These are phyloP conservation scores for Ceratina australensis DNA, from an alignment of 1,140 invertebrate species.

Conservation along the genomic window DNA sequence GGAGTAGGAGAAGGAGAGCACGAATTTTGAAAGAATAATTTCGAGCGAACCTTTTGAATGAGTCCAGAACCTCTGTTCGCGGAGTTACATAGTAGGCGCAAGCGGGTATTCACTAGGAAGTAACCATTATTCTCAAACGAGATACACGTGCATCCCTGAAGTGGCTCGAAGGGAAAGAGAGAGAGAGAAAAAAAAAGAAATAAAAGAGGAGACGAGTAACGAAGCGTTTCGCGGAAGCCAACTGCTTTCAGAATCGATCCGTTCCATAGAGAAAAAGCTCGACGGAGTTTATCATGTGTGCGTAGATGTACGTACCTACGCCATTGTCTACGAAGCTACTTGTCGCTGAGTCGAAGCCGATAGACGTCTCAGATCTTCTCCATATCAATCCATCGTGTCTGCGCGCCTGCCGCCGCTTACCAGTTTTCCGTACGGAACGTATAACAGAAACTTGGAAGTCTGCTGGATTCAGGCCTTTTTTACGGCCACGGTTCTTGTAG, in stretches of 20 bases:
- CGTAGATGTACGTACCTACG: conserved; percentile 20
- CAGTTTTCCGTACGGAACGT: conserved; percentile 51
- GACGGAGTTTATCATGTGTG: background rate
- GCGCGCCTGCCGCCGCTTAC: conserved; percentile 14
- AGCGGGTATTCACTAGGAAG: background rate
- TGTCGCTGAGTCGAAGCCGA: conserved; percentile 49
- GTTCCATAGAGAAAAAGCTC: background rate
- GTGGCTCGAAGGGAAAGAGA: background rate
- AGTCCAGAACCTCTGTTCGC: background rate
- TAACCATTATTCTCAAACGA: background rate
- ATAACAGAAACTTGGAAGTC: conserved; percentile 33
- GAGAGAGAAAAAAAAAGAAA: background rate
- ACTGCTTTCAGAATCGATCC: background rate
- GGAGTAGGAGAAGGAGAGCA: background rate
- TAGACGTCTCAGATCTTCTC: conserved; percentile 51
- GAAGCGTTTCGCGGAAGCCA: background rate
- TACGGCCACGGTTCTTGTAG: conserved; percentile 28
- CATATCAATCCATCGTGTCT: conserved; percentile 50
- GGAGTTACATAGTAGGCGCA: background rate
- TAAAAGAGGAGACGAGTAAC: background rate
- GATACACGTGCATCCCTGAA: background rate
- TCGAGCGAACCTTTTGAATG: background rate
- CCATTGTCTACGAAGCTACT: conserved; percentile 45
- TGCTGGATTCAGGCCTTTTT: conserved; percentile 48
- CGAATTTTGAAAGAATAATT: conserved; percentile 5